Conservation (phyloP, 2,797 vertebrate species). For the Threskiornis aethiopicus region DNA sequence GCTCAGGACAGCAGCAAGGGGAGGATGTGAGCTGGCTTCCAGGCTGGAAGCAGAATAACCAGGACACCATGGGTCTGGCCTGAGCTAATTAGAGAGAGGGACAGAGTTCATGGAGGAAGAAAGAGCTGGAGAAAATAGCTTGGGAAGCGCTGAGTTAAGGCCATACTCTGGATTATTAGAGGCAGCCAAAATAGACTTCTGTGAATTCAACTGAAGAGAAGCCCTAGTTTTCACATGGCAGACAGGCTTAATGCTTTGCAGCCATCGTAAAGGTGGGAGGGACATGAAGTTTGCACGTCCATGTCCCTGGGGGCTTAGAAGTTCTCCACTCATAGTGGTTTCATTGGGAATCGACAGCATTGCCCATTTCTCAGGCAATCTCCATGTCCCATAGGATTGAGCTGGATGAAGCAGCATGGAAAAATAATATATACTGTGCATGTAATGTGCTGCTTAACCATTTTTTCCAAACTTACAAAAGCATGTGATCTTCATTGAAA, state of each 20-base stretch:
- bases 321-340: neutral
- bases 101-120: neutral
- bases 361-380: constrained; percentile 49
- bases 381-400: constrained; percentile 20
- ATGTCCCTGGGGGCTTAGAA: neutral
- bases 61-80: neutral
- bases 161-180: neutral
- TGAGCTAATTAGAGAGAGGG: neutral
- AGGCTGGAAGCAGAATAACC: neutral
- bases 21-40: neutral
- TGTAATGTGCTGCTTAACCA: constrained; percentile 14
- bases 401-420: constrained; percentile 36
- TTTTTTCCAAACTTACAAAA: constrained; percentile 41
- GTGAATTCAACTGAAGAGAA: neutral
- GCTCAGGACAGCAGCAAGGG: neutral
- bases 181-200: neutral
- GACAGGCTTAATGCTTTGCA: neutral
- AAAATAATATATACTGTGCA: constrained; percentile 44
- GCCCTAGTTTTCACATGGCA: neutral
- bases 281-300: neutral
- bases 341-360: constrained; percentile 1
- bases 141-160: neutral
- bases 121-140: neutral
- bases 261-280: neutral
- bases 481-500: constrained; percentile 54